phyloP scores from a whole-genome alignment of 2,113 vertebrate genomes.

The Cyphomyrus plagiostoma region DNA sequence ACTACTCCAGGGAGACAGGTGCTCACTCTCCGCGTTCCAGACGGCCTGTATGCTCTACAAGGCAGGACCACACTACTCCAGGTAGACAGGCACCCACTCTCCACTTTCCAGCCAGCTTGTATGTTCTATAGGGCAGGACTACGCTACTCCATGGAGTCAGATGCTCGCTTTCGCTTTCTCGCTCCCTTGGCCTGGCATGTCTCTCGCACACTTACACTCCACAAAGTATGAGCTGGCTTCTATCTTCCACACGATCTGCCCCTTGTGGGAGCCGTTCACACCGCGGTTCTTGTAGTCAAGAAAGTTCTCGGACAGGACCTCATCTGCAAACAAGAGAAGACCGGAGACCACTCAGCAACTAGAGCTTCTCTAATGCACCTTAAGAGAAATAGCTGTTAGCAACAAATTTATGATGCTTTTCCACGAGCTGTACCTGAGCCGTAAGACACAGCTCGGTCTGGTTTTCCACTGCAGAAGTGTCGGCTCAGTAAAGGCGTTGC shows the following conservation, averaged over 20 bases:
- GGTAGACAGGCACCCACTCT: too few species aligned
- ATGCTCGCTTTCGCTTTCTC: too few species aligned
- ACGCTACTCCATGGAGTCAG: background rate
- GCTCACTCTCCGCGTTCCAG: too few species aligned
- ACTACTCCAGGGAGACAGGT: too few species aligned
- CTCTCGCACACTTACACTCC: conserved; percentile 67
- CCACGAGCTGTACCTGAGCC: background rate
- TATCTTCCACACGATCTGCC: conserved; percentile 86
- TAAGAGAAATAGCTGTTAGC: background rate
- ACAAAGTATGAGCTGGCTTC: conserved; percentile 83
- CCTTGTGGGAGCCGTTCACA: conserved; percentile 78
- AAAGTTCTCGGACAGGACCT: conserved; percentile 82
- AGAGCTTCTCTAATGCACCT: background rate
- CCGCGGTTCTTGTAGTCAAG: conserved; percentile 86
- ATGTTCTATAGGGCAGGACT: background rate
- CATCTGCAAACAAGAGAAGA: conserved; percentile 56
- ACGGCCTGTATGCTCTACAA: too few species aligned
- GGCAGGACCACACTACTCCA: too few species aligned
- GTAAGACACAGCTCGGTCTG: background rate
- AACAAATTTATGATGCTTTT: background rate
- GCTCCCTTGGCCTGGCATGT: background rate
- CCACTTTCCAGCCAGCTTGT: background rate
- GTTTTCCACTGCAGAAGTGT: background rate
- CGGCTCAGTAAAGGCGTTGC: background rate
- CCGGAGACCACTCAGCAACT: background rate